Evolutionary conservation across 35 echinoderm and acorn worm species (phyloP).

Genomic region (Apostichopus californicus): DNA sequence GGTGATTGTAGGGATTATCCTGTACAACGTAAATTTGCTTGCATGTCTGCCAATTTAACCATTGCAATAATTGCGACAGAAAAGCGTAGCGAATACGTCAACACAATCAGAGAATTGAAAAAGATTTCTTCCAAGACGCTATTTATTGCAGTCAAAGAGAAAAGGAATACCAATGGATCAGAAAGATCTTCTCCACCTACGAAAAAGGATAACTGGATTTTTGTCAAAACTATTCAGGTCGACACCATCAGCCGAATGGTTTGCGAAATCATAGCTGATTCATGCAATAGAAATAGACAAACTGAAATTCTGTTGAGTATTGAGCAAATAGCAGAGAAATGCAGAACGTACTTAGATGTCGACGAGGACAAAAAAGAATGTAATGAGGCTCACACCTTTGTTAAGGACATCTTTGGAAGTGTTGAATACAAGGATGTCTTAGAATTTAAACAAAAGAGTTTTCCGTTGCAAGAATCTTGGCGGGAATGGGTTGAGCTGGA

Average conservation of each 20-base stretch:
- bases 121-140: background rate
- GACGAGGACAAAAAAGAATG: background rate
- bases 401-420: constrained; percentile 2
- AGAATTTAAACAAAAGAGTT: constrained; percentile 8
- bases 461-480: background rate
- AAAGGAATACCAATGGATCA: background rate
- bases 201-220: background rate
- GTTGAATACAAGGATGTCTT: background rate
- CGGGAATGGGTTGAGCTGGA: constrained; percentile 9
- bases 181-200: background rate
- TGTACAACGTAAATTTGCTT: background rate
- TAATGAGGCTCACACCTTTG: too few species aligned
- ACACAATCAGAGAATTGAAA: background rate
- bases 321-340: background rate
- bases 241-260: background rate
- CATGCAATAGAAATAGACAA: background rate
- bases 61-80: background rate
- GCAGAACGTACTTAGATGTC: background rate
- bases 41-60: background rate
- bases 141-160: background rate
- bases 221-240: background rate
- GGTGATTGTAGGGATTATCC: background rate
- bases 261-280: background rate
- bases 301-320: background rate
- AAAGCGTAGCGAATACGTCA: background rate